A percentile compares a stretch with the other conserved stretches of the same genome.
phyloP scores from a whole-genome alignment of 2,797 vertebrate species.

The Sylvia borin region DNA sequence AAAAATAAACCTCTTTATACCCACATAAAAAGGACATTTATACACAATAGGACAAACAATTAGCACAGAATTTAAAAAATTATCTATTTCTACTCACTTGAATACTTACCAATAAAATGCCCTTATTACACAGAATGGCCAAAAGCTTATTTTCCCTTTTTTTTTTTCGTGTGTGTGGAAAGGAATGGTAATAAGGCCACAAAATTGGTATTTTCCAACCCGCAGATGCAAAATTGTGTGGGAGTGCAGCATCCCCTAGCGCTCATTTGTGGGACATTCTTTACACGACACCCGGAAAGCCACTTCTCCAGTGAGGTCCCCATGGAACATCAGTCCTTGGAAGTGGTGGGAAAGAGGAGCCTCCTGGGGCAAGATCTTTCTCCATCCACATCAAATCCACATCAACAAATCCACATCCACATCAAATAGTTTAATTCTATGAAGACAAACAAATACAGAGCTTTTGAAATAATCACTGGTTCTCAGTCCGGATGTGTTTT shows the following conservation, averaged over 20 bases:
- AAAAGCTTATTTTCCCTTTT: neutral
- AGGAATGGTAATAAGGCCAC: neutral
- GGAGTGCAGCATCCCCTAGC: conserved; percentile 38
- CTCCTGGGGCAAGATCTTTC: neutral
- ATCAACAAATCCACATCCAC: no score
- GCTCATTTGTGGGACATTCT: neutral
- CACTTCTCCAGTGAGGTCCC: neutral
- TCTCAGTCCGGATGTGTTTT: neutral
- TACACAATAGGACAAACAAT: neutral
- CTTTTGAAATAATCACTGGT: neutral
- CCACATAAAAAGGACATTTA: neutral
- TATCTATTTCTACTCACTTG: neutral
- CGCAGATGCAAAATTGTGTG: accelerated
- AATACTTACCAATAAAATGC: neutral
- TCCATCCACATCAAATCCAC: neutral
- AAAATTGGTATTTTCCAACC: neutral
- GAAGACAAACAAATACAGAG: neutral
- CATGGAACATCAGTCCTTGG: neutral
- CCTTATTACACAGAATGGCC: neutral
- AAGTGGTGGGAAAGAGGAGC: neutral
- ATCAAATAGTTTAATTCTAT: neutral
- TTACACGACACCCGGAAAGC: neutral
- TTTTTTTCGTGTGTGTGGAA: neutral
- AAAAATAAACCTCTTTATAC: neutral
- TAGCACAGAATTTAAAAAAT: neutral